These are phyloP conservation scores for Astyanax mexicanus DNA, from an alignment of 2,797 vertebrate species.

Conservation along the genomic window DNA sequence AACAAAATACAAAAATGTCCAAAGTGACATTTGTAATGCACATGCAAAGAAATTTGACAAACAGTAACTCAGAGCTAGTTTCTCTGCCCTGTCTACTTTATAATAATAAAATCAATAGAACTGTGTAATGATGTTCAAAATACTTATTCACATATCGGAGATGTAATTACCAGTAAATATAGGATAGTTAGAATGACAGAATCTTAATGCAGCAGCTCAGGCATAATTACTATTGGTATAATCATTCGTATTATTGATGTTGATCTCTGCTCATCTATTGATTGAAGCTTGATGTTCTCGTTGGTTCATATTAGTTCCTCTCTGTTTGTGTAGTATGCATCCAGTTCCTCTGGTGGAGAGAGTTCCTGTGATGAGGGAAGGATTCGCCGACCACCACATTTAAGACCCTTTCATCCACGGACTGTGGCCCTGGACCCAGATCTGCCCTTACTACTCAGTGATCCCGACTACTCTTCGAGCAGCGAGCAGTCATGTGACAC, in stretches of 20 bases:
- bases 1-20: too few species aligned
- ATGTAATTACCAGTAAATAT: slow-evolving; percentile 21
- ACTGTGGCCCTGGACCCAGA: slow-evolving; percentile 88
- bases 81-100: neutral
- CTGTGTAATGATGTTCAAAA: neutral
- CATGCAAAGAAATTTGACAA: neutral
- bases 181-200: slow-evolving; percentile 19
- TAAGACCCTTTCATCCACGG: slow-evolving; percentile 90
- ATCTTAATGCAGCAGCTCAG: slow-evolving; percentile 30
- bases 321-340: slow-evolving; percentile 85
- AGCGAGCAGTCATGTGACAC: slow-evolving; percentile 99
- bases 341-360: slow-evolving; percentile 98
- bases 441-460: slow-evolving; percentile 84
- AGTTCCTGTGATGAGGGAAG: slow-evolving; percentile 98
- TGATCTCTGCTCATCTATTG: slow-evolving; percentile 21
- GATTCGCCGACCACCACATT: slow-evolving; percentile 85
- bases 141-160: slow-evolving; percentile 29
- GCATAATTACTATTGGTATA: slow-evolving; percentile 64
- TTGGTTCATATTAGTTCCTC: slow-evolving; percentile 15
- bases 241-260: neutral
- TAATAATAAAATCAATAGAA: neutral
- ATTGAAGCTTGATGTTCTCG: slow-evolving; percentile 25
- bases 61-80: neutral
- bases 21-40: neutral
- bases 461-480: slow-evolving; percentile 97